Evolutionary conservation across 2,113 vertebrate species (phyloP).

Genomic region (Mustela lutreola): DNA sequence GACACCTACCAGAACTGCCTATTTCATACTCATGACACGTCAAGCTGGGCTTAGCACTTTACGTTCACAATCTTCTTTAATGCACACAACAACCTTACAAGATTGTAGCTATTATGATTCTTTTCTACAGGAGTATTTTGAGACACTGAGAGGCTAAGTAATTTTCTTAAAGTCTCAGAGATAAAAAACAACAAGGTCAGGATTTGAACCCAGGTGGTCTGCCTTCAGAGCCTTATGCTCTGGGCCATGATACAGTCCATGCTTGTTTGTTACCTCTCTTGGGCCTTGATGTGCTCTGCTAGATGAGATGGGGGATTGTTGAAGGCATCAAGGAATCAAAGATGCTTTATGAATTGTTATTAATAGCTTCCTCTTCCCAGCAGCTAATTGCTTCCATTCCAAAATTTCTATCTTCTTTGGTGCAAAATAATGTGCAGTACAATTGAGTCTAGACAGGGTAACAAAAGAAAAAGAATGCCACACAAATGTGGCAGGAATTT

Average conservation of each 20-base stretch:
- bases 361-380: conserved; percentile 30
- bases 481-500: conserved; percentile 50
- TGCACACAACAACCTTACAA: neutral
- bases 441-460: conserved; percentile 43
- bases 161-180: conserved; percentile 14
- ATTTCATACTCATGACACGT: neutral
- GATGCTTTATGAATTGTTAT: conserved; percentile 31
- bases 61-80: neutral
- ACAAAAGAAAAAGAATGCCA: conserved; percentile 54
- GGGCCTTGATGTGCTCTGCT: neutral
- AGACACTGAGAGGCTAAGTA: conserved; percentile 35
- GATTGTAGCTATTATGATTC: neutral
- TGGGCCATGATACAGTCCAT: neutral
- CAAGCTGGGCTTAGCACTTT: neutral
- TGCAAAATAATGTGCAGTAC: neutral
- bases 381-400: neutral
- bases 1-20: neutral
- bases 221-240: neutral
- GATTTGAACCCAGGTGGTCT: neutral
- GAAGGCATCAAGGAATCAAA: conserved; percentile 48
- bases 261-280: conserved; percentile 29
- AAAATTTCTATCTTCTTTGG: conserved; percentile 46
- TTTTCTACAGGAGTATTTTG: neutral
- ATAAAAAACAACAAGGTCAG: neutral
- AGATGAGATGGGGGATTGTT: neutral